A percentile compares a stretch with the other conserved stretches of the same genome.
These are phyloP conservation scores for Montifringilla adamsi DNA, from an alignment of 2,113 vertebrate genomes.

Conservation along the genomic window DNA sequence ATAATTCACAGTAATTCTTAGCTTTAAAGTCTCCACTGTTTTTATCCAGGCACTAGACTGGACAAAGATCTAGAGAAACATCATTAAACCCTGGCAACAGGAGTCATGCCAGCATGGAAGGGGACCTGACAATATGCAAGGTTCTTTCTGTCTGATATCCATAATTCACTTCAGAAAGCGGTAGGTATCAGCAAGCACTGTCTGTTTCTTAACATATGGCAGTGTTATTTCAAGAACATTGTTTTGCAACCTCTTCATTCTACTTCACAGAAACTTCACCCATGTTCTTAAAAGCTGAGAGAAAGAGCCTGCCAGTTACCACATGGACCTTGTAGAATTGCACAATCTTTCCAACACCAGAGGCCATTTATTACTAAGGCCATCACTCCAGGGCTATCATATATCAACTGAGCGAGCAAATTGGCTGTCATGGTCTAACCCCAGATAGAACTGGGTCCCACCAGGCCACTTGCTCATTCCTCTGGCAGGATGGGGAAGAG, in stretches of 20 bases:
- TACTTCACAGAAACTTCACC: background rate
- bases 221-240: background rate
- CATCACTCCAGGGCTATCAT: background rate
- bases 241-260: background rate
- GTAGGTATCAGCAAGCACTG: background rate
- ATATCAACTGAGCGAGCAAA: background rate
- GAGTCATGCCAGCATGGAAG: background rate
- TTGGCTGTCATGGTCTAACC: background rate
- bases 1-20: background rate
- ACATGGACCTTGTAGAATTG: background rate
- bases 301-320: background rate
- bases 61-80: background rate
- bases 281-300: background rate
- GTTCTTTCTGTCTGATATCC: background rate
- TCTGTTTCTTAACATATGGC: background rate
- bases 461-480: rapidly evolving
- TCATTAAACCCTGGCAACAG: background rate
- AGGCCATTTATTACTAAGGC: background rate
- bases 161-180: background rate
- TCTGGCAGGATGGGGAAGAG: background rate
- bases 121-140: background rate
- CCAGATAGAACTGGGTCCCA: background rate
- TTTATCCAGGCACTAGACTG: background rate
- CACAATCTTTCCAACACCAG: background rate
- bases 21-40: background rate